Evolutionary conservation across 2,888 invertebrate genomes (phyloP).

Genomic region (Sarcophaga variegata): DNA sequence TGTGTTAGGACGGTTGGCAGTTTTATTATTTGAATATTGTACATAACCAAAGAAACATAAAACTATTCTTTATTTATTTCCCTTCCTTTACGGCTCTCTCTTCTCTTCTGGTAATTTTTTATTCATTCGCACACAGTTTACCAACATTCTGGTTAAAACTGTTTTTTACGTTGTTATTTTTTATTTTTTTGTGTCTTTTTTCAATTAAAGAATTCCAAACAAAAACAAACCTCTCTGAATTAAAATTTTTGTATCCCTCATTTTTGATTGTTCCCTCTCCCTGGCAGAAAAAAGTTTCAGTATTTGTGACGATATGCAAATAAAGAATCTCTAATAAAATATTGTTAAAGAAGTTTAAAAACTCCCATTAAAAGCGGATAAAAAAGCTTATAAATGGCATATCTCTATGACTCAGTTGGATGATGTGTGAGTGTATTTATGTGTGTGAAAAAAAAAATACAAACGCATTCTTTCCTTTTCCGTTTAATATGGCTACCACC

Average conservation of each 20-base stretch:
- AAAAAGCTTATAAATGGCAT: constrained; percentile 54
- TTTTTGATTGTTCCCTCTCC: neutral
- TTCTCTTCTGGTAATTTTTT: neutral
- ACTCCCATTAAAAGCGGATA: constrained; percentile 55
- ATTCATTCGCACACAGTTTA: constrained; percentile 9
- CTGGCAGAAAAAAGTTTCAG: neutral
- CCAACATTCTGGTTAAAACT: constrained; percentile 44
- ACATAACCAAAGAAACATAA: neutral
- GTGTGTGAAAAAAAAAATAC: neutral
- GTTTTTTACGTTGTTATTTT: neutral
- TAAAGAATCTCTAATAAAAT: constrained; percentile 51
- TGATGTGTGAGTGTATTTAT: neutral
- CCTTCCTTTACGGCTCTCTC: neutral
- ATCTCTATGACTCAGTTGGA: neutral
- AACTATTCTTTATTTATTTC: constrained; percentile 5
- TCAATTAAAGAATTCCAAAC: constrained; percentile 55
- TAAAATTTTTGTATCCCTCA: neutral
- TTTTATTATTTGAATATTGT: constrained; percentile 41
- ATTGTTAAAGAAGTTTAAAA: constrained; percentile 61
- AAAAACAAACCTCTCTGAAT: constrained; percentile 45
- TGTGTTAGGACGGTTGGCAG: neutral
- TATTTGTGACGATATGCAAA: constrained; percentile 19
- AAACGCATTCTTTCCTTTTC: constrained; percentile 49
- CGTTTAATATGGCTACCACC: constrained; percentile 4
- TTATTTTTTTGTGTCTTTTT: constrained; percentile 45